Base-by-base conservation (phyloP, 2,888 invertebrate genomes). In the Tromatobia lineatoria region DNA sequence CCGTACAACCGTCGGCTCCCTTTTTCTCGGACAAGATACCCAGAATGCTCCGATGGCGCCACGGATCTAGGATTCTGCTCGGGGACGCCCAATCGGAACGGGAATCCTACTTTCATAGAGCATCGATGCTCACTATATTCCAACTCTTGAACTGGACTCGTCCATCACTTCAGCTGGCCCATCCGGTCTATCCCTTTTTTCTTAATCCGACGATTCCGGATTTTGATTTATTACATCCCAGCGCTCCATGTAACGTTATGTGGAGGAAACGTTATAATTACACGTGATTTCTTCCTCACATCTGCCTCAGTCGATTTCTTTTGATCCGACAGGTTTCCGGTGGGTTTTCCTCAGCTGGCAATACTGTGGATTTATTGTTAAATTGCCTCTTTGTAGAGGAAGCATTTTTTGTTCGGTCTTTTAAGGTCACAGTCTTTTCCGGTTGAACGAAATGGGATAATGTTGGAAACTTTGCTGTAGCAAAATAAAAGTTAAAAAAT, bases 1-100 rank as follows among this genome's bases (percentile, higher is more conserved):
- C 73, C 59, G 52, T 20, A 47, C 71, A 71, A 69, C 71, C 82
- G 71, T 79, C 70, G 77, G 80, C 74, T 54, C 66, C 61, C 75
- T 66, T 69, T 69, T 61, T 77, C 64, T 75, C 54, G 54, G 50
- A 80, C 38, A 42, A 71, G 29, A 73, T 47, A 67, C 61, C 4
- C 20, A 57, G 54, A 82, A 78, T 78, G 59, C n/a, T 38, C n/a
- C n/a, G n/a, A 77, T 83, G 87, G 87, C 88, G 89, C 87, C 89
- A 87, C 85, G 77, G 82, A 88, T 90, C 88, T 77, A 78, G 84
- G 84, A 87, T 87, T 85, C 86, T 80, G 83, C 74, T 71, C 74
- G 77, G 23, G 73, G 71, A 23, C 69, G 78, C 18, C 38, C 59
- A 38, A 50, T 71, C 66, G 38, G 45, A 38, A 15, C 13, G 13